phyloP scores from a whole-genome alignment of 2,113 vertebrate genomes.

The Cinclus cinclus region DNA sequence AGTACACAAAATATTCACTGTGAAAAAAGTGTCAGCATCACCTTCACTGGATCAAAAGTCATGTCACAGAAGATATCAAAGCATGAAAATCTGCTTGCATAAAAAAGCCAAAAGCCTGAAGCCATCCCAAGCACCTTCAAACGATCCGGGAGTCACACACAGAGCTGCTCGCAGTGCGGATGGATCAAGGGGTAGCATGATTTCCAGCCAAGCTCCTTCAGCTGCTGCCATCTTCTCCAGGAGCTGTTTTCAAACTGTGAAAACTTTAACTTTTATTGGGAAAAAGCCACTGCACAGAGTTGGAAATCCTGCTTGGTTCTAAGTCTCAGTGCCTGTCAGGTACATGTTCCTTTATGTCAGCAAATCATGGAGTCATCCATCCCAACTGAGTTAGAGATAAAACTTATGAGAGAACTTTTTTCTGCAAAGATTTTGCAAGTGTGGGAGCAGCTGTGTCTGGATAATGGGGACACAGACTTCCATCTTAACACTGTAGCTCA shows the following conservation, averaged over 20 bases:
- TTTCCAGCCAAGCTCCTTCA: slow-evolving; percentile 17
- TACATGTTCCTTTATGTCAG: not conserved
- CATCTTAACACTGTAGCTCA: not conserved
- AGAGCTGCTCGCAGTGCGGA: not conserved
- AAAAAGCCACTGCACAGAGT: not conserved
- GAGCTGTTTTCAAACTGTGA: slow-evolving; percentile 11
- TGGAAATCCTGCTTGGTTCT: not conserved
- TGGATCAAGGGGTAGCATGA: not conserved
- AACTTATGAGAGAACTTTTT: not conserved
- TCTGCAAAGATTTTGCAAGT: not conserved
- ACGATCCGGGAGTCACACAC: not conserved
- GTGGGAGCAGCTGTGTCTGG: not conserved
- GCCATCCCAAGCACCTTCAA: slow-evolving; percentile 45
- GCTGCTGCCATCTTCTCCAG: not conserved
- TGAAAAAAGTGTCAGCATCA: slow-evolving; percentile 37
- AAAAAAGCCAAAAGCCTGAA: slow-evolving; percentile 57
- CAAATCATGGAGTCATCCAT: not conserved
- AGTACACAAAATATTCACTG: slow-evolving; percentile 50
- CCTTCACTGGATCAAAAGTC: slow-evolving; percentile 52
- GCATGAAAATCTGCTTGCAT: slow-evolving; percentile 45
- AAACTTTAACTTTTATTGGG: not conserved
- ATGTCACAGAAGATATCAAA: slow-evolving; percentile 52
- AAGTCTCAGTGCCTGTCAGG: not conserved
- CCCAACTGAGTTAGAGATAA: not conserved
- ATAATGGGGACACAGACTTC: not conserved